Evolutionary conservation across 1,140 invertebrate genomes (phyloP).

Genomic region (Seison nebaliae): DNA sequence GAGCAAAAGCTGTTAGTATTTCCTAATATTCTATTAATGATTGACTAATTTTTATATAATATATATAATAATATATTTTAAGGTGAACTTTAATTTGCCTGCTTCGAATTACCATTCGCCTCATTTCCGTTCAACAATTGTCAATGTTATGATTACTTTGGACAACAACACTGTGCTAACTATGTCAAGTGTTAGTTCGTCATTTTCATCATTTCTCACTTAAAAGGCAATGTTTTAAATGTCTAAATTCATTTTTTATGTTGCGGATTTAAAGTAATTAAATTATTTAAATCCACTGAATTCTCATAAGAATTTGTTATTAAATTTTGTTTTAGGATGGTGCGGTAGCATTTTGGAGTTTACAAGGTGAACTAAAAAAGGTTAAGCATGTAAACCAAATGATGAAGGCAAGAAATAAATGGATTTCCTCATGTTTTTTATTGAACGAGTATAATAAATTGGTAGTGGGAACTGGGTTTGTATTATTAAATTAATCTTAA

Average conservation of each 20-base stretch:
- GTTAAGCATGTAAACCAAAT: slow-evolving; percentile 15
- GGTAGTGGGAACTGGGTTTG: slow-evolving; percentile 26
- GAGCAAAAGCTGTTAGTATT: too few relatives aligned
- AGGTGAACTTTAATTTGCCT: too few relatives aligned
- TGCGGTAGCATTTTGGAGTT: slow-evolving; percentile 24
- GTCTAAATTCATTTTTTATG: too few relatives aligned
- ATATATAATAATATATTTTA: too few relatives aligned
- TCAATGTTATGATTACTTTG: too few relatives aligned
- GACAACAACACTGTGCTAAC: too few relatives aligned
- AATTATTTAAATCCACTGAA: slow-evolving; percentile 10
- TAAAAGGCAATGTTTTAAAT: not conserved
- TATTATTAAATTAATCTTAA: not conserved
- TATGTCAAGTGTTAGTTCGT: slow-evolving; percentile 16
- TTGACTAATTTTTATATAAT: too few relatives aligned
- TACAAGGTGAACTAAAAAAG: slow-evolving; percentile 20
- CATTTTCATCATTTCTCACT: not conserved
- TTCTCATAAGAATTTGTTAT: too few relatives aligned
- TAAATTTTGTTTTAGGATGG: slow-evolving; percentile 22
- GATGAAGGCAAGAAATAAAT: slow-evolving; percentile 22
- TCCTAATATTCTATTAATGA: too few relatives aligned
- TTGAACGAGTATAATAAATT: slow-evolving; percentile 27
- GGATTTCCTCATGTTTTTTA: slow-evolving; percentile 28
- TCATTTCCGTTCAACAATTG: too few relatives aligned
- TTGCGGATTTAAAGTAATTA: too few relatives aligned
- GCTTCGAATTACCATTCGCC: too few relatives aligned